Conservation (phyloP, 2,113 vertebrate species). For the Piaya cayana region DNA sequence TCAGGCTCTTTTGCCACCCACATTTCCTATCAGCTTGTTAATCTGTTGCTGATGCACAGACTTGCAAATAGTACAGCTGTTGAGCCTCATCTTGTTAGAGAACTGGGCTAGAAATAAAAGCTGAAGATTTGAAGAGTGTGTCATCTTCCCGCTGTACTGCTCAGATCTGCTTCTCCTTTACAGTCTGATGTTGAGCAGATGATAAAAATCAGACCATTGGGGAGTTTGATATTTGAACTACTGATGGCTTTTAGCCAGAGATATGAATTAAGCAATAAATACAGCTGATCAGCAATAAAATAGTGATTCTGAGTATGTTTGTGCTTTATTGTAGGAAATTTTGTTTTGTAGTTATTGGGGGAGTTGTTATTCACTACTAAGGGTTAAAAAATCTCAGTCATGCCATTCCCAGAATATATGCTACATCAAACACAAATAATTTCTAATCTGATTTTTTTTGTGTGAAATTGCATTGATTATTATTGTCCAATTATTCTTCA, state of each 20-base stretch:
- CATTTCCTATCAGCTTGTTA: neutral
- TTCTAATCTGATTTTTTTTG: neutral
- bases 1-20: neutral
- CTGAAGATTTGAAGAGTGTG: neutral
- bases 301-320: neutral
- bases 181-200: neutral
- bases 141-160: neutral
- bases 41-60: neutral
- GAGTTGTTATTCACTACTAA: neutral
- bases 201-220: neutral
- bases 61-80: neutral
- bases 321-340: neutral
- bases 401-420: neutral
- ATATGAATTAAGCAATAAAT: neutral
- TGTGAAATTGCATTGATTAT: neutral
- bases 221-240: neutral
- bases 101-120: neutral
- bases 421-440: neutral
- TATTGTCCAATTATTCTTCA: neutral
- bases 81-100: constrained; percentile 1
- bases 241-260: neutral
- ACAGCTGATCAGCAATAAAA: neutral
- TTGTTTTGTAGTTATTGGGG: neutral
- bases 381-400: neutral
- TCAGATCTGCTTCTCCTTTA: neutral